Base-by-base conservation (phyloP, 1,140 invertebrate species). In the Telenomus remus region DNA sequence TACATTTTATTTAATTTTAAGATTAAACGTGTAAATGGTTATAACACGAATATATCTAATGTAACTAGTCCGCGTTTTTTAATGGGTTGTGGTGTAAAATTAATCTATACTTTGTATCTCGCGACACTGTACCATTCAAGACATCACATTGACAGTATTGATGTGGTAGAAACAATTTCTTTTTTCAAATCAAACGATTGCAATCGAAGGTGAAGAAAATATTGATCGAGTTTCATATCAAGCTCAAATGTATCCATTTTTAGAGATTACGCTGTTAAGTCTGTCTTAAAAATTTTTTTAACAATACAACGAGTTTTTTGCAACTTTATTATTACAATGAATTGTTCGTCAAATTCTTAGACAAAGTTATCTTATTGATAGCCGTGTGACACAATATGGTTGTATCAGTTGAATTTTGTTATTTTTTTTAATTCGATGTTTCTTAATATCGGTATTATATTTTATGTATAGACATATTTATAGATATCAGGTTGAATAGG, bases 141-240 rank as follows among this genome's bases (percentile, higher is more conserved):
- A 65, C 56, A 69, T 49, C 46, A 75, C 43, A 35, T 63, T 63
- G 51, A 66, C 70, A 60, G 70, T 73, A 73, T 73, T 73, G 59
- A 73, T 61, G 48, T 19, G n/a, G 13, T 0, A 50, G 54, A 39
- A 61, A 56, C 61, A 74, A 66, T 60, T 73, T 73, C 57, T 55
- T 54, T 73, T 60, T 50, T 65, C 55, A 54, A n/a, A 47, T 3
- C 9, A 3, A 39, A n/a, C 3, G 37, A 39, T 39, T 9, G 9
- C n/a, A n/a, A 27, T 27, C 6, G 19, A 27, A 27, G 19, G 6
- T 3, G 6, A 1, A 27, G 6, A 27, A 27, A 27, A 27, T 27
- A n/a, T 27, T 27, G 2, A 27, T 3, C 19, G 19, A 27, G 19
- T 27, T 27, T 27, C 19, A 27, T 27, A 27, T 27, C 19, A 27